Base-by-base conservation (phyloP, 1,140 invertebrate species). In the Trichomalopsis sarcophagae region DNA sequence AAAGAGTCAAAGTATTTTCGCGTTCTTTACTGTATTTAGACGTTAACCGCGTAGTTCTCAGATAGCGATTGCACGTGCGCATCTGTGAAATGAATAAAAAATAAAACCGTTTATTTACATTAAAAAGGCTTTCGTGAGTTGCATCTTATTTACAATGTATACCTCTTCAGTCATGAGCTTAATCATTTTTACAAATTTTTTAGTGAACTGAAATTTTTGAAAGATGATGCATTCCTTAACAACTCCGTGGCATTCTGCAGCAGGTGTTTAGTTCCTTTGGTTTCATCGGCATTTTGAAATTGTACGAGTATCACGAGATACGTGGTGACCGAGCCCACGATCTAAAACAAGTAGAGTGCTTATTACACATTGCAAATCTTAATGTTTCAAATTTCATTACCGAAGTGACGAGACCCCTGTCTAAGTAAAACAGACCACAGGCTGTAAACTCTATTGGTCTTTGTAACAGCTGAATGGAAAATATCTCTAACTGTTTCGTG, bases 251-350 rank as follows among this genome's bases (percentile, higher is more conserved):
- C 90, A 78, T 91, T 91, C 55, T 88, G 90, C n/a, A 90, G 89
- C 36, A 91, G 4, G 55, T 81, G 73, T 78, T 84, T 85, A 21
- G 84, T 85, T 74, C 87, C 89, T 66, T 90, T 89, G 0, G 89
- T 88, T n/a, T 91, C 91, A 30, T 91, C 89, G 0, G 89, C 91
- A 44, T 91, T 94, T 91, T 95, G 95, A 84, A 96, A 96, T 88
- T 96, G 95, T 89, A 96, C 95, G 21, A 96, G 90, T 86, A 96
- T 96, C 0, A 96, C 96, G 83, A 96, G 90, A 90, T 96, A 96
- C 0, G 95, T 96, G 0, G 95, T 95, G 1, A 96, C 95, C 17
- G 95, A 95, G 13, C 95, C 95, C 0, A 94, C 93, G 50, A 96
- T 94, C 96, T 96, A 90, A 74, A 94, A 68, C 30, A 78, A 84